phyloP scores from a whole-genome alignment of 2,797 vertebrate species.

The Okamejei kenojei region DNA sequence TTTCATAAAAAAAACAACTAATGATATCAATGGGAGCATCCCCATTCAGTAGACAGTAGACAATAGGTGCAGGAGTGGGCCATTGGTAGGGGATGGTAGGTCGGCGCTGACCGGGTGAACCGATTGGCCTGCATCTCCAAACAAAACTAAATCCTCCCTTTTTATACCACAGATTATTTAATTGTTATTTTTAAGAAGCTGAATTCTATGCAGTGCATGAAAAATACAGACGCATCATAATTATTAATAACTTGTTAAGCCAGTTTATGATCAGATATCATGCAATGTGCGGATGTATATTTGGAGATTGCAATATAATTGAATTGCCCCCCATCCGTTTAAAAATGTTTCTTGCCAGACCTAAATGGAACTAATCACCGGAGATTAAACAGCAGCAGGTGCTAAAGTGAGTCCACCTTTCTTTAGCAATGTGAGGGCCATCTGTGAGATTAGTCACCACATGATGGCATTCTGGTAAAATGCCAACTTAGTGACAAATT shows the following conservation, averaged over 20 bases:
- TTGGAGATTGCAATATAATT: not conserved
- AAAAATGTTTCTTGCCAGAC: not conserved
- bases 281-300: too few species aligned
- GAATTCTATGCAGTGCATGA: not conserved
- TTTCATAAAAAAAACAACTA: not conserved
- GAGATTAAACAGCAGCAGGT: not conserved
- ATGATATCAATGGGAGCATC: not conserved
- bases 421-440: not conserved
- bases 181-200: not conserved
- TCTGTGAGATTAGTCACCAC: not conserved
- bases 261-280: not conserved
- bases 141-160: too few species aligned
- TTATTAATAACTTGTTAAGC: not conserved
- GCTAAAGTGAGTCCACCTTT: not conserved
- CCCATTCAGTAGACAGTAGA: too few species aligned
- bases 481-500: slow-evolving; percentile 15
- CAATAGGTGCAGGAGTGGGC: too few species aligned
- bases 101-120: too few species aligned
- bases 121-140: too few species aligned
- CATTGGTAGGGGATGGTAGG: too few species aligned
- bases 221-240: not conserved
- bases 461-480: slow-evolving; percentile 14
- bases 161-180: not conserved
- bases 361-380: not conserved
- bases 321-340: not conserved